A percentile compares a stretch with the other conserved stretches of the same genome.
Evolutionary conservation across 2,797 vertebrate species (phyloP).

Genomic region (Acridotheres tristis): DNA sequence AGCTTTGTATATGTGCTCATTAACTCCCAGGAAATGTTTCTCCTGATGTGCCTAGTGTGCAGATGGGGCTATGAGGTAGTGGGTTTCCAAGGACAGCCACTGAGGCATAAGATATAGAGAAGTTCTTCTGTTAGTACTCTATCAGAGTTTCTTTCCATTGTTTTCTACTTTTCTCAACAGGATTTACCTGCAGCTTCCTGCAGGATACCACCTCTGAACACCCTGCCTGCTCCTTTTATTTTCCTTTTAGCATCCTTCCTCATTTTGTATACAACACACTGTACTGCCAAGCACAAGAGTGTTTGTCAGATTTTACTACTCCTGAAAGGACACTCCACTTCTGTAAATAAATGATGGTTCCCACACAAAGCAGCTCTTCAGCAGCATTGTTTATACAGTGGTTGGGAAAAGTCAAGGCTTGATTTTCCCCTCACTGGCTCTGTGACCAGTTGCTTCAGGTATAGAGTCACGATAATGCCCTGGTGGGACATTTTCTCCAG

Average conservation of each 20-base stretch:
- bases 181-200: not conserved
- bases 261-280: rapidly evolving
- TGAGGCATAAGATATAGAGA: not conserved
- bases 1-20: not conserved
- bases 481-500: not conserved
- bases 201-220: not conserved
- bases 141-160: not conserved
- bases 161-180: not conserved
- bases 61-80: not conserved
- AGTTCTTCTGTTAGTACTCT: not conserved
- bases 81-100: not conserved
- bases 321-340: not conserved
- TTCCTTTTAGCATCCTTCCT: not conserved
- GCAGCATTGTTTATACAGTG: not conserved
- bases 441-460: not conserved
- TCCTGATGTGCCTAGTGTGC: not conserved
- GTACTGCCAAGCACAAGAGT: not conserved
- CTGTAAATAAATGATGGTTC: not conserved
- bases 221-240: not conserved
- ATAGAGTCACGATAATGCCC: not conserved
- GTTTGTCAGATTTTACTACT: not conserved
- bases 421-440: not conserved
- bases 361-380: not conserved
- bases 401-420: not conserved
- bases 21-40: not conserved